A percentile compares a stretch with the other conserved stretches of the same genome.
Conservation (phyloP, 2,797 vertebrate species). For the Cyclura pinguis region DNA sequence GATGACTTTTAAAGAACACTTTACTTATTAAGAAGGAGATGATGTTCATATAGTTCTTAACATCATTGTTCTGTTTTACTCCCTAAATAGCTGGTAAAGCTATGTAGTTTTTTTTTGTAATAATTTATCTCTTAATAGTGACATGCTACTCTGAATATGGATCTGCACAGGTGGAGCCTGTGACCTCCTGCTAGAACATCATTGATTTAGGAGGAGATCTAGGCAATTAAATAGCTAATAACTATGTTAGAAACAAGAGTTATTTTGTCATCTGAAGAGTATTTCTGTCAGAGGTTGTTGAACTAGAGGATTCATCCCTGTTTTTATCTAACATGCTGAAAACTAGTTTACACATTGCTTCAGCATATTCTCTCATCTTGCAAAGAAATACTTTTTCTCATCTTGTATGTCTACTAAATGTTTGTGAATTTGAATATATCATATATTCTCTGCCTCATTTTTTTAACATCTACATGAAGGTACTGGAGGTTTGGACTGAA, state of each 20-base stretch:
- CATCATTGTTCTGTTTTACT: conserved; percentile 17
- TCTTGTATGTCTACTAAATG: neutral
- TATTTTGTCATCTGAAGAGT: conserved; percentile 23
- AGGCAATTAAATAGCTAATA: conserved; percentile 25
- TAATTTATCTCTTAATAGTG: conserved; percentile 10
- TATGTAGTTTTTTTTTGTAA: neutral
- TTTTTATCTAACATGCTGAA: neutral
- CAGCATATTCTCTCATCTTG: neutral
- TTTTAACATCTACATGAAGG: neutral
- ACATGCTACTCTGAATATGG: conserved; percentile 10
- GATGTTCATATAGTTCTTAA: conserved; percentile 7
- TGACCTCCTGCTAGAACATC: conserved; percentile 14
- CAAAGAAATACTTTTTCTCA: neutral
- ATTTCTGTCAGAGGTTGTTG: conserved; percentile 21
- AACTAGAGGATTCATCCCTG: neutral
- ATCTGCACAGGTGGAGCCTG: conserved; percentile 17
- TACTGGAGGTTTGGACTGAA: neutral
- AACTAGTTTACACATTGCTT: neutral
- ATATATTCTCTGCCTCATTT: neutral
- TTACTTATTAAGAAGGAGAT: neutral
- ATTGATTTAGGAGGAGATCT: conserved; percentile 28
- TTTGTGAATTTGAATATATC: neutral
- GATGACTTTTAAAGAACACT: neutral
- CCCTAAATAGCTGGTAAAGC: neutral
- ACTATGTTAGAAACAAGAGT: conserved; percentile 2